Base-by-base conservation (phyloP, 1,140 invertebrate species). In the Antheraea pernyi region DNA sequence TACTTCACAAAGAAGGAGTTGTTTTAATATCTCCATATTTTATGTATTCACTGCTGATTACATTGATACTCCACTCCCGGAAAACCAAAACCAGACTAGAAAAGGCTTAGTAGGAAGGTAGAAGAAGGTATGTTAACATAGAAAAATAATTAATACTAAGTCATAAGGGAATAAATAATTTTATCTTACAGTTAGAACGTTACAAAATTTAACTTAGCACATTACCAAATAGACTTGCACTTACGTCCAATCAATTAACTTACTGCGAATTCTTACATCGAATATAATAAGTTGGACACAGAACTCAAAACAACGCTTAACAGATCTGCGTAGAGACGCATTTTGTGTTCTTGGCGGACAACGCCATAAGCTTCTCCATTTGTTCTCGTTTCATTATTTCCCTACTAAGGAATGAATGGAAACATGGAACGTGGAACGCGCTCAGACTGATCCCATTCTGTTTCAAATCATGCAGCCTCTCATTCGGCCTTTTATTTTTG, bases 391-490 rank as follows among this genome's bases (percentile, higher is more conserved):
- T 87, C 79, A 88, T 80, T 42, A 81, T 53, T 72, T 89, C 85
- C 7, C 74, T 68, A 70, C 80, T 84, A 18, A 90, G 83, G 65
- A 88, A 90, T n/a, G 89, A 91, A 70, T 80, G 71, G 64, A 88
- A 89, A 72, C 89, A 90, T 16, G 88, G 89, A 36, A 85, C 77
- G 70, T 91, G 89, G 66, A 90, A 91, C 13, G 85, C 85, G 67
- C 88, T 90, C 19, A 90, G 36, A 76, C 86, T 90, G 59, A 85
- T 87, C 9, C 89, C 88, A 48, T 82, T 81, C 8, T 77, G 59
- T 46, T 74, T 69, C 48, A 90, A 73, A 67, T 68, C 63, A 7
- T 71, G 59, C 9, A 90, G 42, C 36, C 89, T 81, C 30, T 86
- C 66, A n/a, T 79, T 78, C 7, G 84, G 80, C 18, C 85, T 82